Base-by-base conservation (phyloP, 2,113 vertebrate species). In the Chrysemys picta region DNA sequence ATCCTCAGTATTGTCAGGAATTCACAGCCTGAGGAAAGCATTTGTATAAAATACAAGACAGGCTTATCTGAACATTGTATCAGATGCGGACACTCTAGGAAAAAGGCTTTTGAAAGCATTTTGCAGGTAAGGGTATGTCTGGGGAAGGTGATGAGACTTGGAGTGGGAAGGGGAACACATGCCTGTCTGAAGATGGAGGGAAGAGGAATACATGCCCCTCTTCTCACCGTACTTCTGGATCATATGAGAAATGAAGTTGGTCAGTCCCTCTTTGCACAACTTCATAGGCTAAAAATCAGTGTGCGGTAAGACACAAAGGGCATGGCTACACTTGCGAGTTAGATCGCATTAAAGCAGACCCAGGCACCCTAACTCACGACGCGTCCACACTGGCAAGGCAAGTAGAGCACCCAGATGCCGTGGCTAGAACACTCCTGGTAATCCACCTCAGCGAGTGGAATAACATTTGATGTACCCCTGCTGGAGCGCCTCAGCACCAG, bases 61-160 rank as follows among this genome's bases (percentile, higher is more conserved):
- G 22, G 22, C 35, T 69, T 65, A 4, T 75, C 76, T 83, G 82
- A 88, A 38, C 88, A 95, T 22, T 93, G 12, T 82, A 25, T 93
- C 91, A 91, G 80, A 78, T 94, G 82, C 76, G 95, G 95, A 35
- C 87, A 87, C 95, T 85, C 27, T 89, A 91, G 69, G 80, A 85
- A 93, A 90, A 92, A 79, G 27, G 25, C 5, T 27, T 89, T 89
- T 89, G 72, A 80, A 83, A 85, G 78, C 31, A 22, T 89, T 84
- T 89, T 87, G 79, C 62, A 89, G 38, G 35, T 65, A 76, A 5
- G 4, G 8, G 2, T 6, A 1, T 1, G 1, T 35, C 10, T 35
- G 56, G 56, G 53, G 22, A 56, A 11, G 84, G 31, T 24, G 52
- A 0, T 35, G 19, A 69, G 76, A 6, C 3, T 49, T 84, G 11